Evolutionary conservation across 2,888 invertebrate genomes (phyloP), one percentile per base, ranked within the genome.

Genomic region (Leptopilina syphax): DNA sequence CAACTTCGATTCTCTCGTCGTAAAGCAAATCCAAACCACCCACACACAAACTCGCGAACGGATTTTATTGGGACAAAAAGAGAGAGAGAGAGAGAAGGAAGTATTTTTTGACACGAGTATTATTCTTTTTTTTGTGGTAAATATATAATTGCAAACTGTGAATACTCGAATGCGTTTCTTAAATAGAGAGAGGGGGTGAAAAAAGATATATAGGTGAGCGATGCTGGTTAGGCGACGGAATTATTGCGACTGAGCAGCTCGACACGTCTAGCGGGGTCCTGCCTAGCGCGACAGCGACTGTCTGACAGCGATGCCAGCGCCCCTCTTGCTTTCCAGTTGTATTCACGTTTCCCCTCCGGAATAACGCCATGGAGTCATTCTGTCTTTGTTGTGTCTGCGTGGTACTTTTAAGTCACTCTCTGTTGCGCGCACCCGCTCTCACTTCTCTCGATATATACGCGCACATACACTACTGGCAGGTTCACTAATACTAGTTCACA

Each of bases 231-330:
- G 90, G 89, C 90, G 90, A 90, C 90, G 90, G 90, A 88, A 73
- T 73, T 73, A 89, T 90, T 89, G 90, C 90, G 88, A 91, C 90
- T 90, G 88, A 88, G 50, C 89, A 88, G 87, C 87, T 85, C 87
- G 85, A 88, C 87, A 88, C 87, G 88, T 88, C 88, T 88, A 93
- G 93, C 93, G 92, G 93, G 93, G 93, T 93, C 94, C 93, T 93
- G 94, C 93, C 70, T 73, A 54, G 70, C 93, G 93, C 94, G 93
- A 94, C 92, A 93, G 93, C 94, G 94, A 94, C 94, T 57, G 70
- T 73, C 70, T 73, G 70, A 73, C 70, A 73, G 70, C 70, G 70
- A 73, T 13, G 70, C 57, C 54, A 63, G n/a, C 63, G 77, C 68
- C 41, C 78, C 66, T 13, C 60, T 57, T 50, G 47, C 24, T 47